phyloP scores from a whole-genome alignment of 1,140 invertebrate species.

The Sesamia nonagrioides region DNA sequence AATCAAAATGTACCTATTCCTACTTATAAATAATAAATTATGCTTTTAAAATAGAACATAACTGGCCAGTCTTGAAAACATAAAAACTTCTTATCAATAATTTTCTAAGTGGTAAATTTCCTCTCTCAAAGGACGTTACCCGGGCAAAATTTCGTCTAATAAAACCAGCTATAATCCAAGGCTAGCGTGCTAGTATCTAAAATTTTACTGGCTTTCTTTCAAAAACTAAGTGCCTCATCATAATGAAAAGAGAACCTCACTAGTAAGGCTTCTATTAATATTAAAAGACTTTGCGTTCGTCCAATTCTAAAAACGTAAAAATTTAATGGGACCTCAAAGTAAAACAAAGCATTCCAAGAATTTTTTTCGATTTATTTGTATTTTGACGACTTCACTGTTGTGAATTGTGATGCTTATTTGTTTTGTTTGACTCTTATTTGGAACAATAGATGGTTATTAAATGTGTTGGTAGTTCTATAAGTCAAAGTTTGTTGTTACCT shows the following conservation, averaged over 20 bases:
- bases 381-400: neutral
- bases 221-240: neutral
- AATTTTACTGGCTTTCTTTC: neutral
- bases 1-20: no score
- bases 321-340: neutral
- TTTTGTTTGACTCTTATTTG: no score
- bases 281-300: neutral
- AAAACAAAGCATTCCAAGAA: neutral
- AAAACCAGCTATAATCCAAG: neutral
- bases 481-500: no score
- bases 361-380: neutral
- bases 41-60: no score
- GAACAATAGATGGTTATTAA: no score
- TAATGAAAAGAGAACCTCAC: neutral
- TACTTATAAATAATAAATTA: no score
- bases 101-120: no score
- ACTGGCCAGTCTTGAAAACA: no score
- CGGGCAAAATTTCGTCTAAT: neutral
- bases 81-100: no score
- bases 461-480: no score
- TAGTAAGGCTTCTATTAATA: constrained; percentile 11
- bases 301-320: neutral
- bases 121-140: neutral
- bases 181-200: neutral
- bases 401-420: neutral